Evolutionary conservation across 2,888 invertebrate genomes (phyloP), one percentile per base, ranked within the genome.

Genomic region (Phragmatobia fuliginosa): DNA sequence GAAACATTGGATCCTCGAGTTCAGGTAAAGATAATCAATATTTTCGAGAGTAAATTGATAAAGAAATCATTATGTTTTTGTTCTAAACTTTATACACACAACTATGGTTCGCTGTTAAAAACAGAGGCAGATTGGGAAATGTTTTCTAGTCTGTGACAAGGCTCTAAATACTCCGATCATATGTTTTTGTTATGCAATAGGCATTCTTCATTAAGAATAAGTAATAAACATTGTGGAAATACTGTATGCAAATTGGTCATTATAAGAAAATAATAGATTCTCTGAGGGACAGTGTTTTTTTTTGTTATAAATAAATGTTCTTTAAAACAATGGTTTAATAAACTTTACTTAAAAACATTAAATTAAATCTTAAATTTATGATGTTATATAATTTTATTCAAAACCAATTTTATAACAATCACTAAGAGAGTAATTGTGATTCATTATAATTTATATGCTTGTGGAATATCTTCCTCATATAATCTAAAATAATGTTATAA

Each of bases 1-100:
- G 97, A 97, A 95, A 96, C 97, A 79, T 96, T 98, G 88, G 97
- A 98, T 95, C 97, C 97, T 70, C 95, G 97, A 91, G 97, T 98
- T 86, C 97, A 98, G 96, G 97, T 97, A 94, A 91, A 90, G 82
- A 71, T 87, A 92, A 93, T 91, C 91, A 83, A 91, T 92, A 90
- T 83, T 89, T 86, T 88, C 88, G 78, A 85, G 81, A 80, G 77
- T 73, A 79, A 77, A 74, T 67, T 73, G 8, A 11, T 33, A 25
- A 49, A 67, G 71, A 62, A 56, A 70, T 71, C 49, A 73, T 21
- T 59, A 60, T 52, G 1, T 66, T 38, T 65, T 25, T 18, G 8
- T 21, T 33, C 25, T 7, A 11, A 25, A 21, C n/a, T n/a, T 49
- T 3, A 49, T 52, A 49, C n/a, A 1, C 7, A 49, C 31, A 63